Evolutionary conservation across 2,797 vertebrate species (phyloP).

Genomic region (Petrocephalus schoutedeni): DNA sequence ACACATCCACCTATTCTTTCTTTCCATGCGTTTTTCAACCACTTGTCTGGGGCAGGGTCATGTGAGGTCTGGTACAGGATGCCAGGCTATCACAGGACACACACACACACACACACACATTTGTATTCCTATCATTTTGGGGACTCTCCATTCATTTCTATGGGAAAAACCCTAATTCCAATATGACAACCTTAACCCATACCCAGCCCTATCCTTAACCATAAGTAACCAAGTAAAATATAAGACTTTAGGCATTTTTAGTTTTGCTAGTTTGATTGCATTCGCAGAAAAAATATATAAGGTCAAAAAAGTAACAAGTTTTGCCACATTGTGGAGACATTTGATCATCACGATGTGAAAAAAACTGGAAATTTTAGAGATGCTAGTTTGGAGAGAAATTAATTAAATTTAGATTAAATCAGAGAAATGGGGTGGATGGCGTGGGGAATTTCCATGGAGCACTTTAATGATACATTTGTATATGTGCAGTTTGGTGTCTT

Average conservation of each 20-base stretch:
- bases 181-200: too few relatives aligned
- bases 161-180: too few relatives aligned
- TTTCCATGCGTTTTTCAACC: not conserved
- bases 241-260: too few relatives aligned
- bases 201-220: too few relatives aligned
- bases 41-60: not conserved
- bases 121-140: too few relatives aligned
- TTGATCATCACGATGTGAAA: too few relatives aligned
- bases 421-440: not conserved
- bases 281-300: too few relatives aligned
- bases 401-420: not conserved
- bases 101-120: not conserved
- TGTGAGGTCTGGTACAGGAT: not conserved
- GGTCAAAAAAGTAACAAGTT: too few relatives aligned
- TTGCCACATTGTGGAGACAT: too few relatives aligned
- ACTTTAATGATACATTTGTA: not conserved
- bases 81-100: not conserved
- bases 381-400: not conserved
- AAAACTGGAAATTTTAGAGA: not conserved
- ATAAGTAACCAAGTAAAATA: too few relatives aligned
- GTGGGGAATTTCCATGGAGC: not conserved
- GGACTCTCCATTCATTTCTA: too few relatives aligned
- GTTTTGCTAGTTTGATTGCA: too few relatives aligned
- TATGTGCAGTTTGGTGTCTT: not conserved
- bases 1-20: not conserved